Evolutionary conservation across 1,140 invertebrate species (phyloP).

Genomic region (Lucilia sericata): DNA sequence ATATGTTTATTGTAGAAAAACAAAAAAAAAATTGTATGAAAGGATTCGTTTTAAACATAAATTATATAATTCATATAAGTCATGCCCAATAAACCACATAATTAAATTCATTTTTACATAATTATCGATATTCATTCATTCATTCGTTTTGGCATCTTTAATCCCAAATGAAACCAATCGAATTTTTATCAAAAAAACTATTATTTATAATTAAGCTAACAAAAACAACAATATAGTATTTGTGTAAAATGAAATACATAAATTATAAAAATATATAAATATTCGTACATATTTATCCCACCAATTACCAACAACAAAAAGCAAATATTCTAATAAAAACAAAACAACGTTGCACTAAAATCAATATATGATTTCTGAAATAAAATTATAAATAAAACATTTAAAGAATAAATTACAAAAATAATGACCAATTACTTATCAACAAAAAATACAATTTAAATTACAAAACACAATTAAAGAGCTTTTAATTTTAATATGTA

Average conservation of each 20-base stretch:
- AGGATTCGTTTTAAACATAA: no score
- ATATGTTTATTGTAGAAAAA: no score
- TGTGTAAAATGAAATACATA: background rate
- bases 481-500: constrained; percentile 28
- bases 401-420: constrained; percentile 2
- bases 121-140: no score
- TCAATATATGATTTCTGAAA: constrained; percentile 19
- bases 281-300: constrained; percentile 6
- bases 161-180: no score
- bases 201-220: no score
- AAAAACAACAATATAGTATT: background rate
- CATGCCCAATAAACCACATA: no score
- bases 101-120: no score
- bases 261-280: background rate
- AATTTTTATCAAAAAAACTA: no score
- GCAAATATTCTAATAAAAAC: background rate
- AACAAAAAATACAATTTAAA: constrained; percentile 27
- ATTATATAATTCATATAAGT: no score
- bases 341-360: background rate
- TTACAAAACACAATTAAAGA: constrained; percentile 27
- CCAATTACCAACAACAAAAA: background rate
- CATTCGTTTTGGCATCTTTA: no score
- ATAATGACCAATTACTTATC: constrained; percentile 44
- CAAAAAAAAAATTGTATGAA: no score
- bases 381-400: constrained; percentile 39